Evolutionary conservation across 1,140 invertebrate species (phyloP), one percentile per base, ranked within the genome.

Genomic region (Antheraea mylitta): DNA sequence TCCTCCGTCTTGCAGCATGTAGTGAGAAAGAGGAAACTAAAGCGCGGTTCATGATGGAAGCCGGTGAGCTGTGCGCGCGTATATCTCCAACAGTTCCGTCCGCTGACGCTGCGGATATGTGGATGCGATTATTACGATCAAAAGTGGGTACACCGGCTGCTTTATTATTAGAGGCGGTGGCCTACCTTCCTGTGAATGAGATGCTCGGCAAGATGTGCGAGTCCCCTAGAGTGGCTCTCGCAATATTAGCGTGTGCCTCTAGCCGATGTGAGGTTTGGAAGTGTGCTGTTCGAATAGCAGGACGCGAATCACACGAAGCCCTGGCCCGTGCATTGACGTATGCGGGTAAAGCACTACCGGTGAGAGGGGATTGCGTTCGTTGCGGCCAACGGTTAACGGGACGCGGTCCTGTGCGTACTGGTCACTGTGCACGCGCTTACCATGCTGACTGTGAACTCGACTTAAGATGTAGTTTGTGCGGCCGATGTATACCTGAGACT

Each of bases 81-180:
- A 76, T 79, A 5, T 75, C 78, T 11, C 79, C 82, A 8, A 71
- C 78, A 7, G 72, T 79, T 22, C 87, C 87, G 48, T 70, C 77
- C n/a, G 58, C 48, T 7, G 74, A 61, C 18, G 86, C 85, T 19
- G 77, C 80, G 18, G 84, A 74, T 1, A 76, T 90, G 86, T 91
- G 89, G 89, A 70, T 81, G 60, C 77, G 79, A 0, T 71, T 89
- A 58, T 71, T 91, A 58, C 68, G 74, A 2, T 42, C 59, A 37
- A 78, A 79, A 48, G 73, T 61, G 19, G 63, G 70, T 7, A 71
- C 81, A 36, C 82, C 86, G 19, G 76, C 86, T 18, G 64, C 81
- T 36, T 70, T 86, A 18, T 75, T 91, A 10, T 75, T 87, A 61
- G 85, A 87, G 59, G 89, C 89, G 8, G 78, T 84, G 9, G 73